Evolutionary conservation across 2,113 vertebrate species (phyloP), one percentile per base, ranked within the genome.

Genomic region (Butastur rufipennis): DNA sequence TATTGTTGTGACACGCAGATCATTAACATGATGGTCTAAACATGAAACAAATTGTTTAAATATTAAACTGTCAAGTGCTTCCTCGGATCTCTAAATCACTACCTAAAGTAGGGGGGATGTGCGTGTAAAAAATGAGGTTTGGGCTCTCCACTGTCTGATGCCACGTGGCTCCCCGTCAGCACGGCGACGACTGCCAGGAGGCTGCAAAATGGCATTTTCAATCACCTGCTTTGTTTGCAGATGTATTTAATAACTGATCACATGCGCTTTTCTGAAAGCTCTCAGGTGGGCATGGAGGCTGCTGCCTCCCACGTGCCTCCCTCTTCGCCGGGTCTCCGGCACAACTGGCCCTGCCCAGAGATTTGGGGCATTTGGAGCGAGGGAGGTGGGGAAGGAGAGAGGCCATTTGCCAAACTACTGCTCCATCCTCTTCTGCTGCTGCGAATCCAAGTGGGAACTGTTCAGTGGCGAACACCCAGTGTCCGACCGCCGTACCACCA

Each of bases 1-100:
- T 92, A 89, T 53, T 95, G 78, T 89, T 93, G 86, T 94, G 91
- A 91, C 91, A 94, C 31, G 38, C 13, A 42, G 68, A 92, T 95
- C 81, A 52, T 95, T 92, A 93, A 48, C 7, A 4, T 89, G 86
- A 42, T 78, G 53, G 25, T 53, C 73, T 87, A 81, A 95, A 87
- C 42, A 75, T 52, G 73, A 95, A 89, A 84, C 50, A 92, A 83
- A 34, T 75, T 92, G 71, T 59, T 96, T 75, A 68, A 95, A 52
- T 94, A 91, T 91, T 84, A 89, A 95, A 86, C 56, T 91, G 86
- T 79, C 83, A 89, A 66, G 8, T 87, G 10, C 16, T 93, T 90
- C 88, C 82, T 72, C 48, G 93, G 48, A 93, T 95, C 19, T 71
- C 78, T 87, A 81, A 81, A 65, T 93, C 68, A 48, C 63, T 56